A percentile compares a stretch with the other conserved stretches of the same genome.
Conservation (phyloP, 2,888 invertebrate genomes). For the Agonum fuliginosum region DNA sequence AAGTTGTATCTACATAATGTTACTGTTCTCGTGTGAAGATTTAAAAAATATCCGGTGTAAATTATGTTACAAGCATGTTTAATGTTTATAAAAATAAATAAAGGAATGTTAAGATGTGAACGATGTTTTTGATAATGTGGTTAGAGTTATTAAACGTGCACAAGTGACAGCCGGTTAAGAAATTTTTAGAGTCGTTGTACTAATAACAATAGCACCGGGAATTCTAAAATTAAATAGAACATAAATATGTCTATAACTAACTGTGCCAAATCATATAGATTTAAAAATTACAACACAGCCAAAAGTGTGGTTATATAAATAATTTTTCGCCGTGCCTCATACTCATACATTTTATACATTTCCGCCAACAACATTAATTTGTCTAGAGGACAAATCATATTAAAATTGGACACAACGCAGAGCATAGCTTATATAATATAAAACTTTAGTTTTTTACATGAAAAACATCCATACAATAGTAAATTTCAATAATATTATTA, state of each 20-base stretch:
- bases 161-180: slow-evolving; percentile 23
- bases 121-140: slow-evolving; percentile 21
- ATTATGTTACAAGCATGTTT: no score
- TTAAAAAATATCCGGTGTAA: no score
- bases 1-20: no score
- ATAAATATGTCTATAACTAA: slow-evolving; percentile 51
- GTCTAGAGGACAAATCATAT: no score
- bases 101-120: neutral
- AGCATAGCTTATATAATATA: no score
- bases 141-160: slow-evolving; percentile 31
- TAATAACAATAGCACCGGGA: slow-evolving; percentile 56
- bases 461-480: no score
- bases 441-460: no score
- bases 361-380: slow-evolving; percentile 3
- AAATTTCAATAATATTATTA: no score
- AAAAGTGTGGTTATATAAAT: slow-evolving; percentile 42
- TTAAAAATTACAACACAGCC: slow-evolving; percentile 55
- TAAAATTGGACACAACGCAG: no score
- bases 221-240: slow-evolving; percentile 54
- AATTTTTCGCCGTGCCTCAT: slow-evolving; percentile 5
- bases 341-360: neutral
- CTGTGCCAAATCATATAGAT: slow-evolving; percentile 56
- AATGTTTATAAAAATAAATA: no score
- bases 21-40: no score
- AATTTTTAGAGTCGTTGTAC: slow-evolving; percentile 46